phyloP scores from a whole-genome alignment of 2,888 invertebrate genomes.

The Colostygia pectinataria region DNA sequence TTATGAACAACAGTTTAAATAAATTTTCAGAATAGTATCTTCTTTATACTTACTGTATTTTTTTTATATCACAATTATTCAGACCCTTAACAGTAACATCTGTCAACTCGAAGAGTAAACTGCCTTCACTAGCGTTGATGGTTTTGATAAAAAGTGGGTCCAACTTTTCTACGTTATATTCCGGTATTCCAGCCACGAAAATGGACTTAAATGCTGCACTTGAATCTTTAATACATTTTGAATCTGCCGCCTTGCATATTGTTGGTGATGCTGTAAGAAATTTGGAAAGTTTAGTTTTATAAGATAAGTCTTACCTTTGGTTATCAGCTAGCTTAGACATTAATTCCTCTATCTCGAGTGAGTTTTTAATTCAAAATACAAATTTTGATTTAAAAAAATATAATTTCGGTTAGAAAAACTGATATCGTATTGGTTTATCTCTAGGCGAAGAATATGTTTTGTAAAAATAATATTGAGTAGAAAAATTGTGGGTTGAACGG shows the following conservation, averaged over 20 bases:
- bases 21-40: not conserved
- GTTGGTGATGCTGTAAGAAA: constrained; percentile 35
- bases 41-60: constrained; percentile 43
- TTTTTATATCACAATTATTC: constrained; percentile 48
- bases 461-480: too few species aligned
- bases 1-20: too few species aligned
- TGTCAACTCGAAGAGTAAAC: constrained; percentile 46
- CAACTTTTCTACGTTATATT: constrained; percentile 43
- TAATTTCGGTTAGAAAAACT: too few species aligned
- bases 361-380: too few species aligned
- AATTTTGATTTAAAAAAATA: too few species aligned
- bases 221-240: constrained; percentile 52
- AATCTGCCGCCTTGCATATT: constrained; percentile 51
- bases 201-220: constrained; percentile 39
- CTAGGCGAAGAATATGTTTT: too few species aligned
- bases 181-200: constrained; percentile 51
- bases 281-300: not conserved
- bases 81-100: constrained; percentile 49
- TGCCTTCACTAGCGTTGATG: constrained; percentile 51
- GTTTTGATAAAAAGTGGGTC: constrained; percentile 52
- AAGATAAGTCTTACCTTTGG: too few species aligned
- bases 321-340: too few species aligned
- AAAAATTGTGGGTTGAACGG: too few species aligned
- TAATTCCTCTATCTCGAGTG: too few species aligned
- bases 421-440: too few species aligned